Conservation (phyloP, 2,888 invertebrate genomes). For the Tenthredo notha region DNA sequence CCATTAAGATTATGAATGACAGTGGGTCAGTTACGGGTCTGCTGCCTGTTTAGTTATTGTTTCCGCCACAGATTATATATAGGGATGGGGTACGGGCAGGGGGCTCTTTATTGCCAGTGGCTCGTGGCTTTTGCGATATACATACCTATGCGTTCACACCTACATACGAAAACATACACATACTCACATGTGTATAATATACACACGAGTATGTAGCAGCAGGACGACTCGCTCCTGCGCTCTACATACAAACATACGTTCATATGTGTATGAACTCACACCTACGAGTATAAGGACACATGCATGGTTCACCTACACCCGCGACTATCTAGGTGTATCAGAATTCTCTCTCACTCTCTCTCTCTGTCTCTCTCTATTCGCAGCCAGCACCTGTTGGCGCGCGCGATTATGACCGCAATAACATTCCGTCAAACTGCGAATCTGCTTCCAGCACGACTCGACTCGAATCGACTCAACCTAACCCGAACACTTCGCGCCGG, state of each 20-base stretch:
- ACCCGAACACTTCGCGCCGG: conserved; percentile 53
- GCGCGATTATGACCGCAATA: conserved; percentile 77
- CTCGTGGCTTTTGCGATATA: conserved; percentile 58
- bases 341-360: conserved; percentile 34
- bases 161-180: conserved; percentile 54
- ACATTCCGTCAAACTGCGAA: conserved; percentile 77
- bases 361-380: conserved; percentile 53
- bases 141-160: conserved; percentile 59
- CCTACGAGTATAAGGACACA: not conserved
- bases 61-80: conserved; percentile 72
- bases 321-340: conserved; percentile 9
- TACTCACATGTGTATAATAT: not conserved
- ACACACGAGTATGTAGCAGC: not conserved
- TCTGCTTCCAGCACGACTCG: conserved; percentile 57
- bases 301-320: not conserved
- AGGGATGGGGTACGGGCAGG: conserved; percentile 60
- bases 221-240: conserved; percentile 25
- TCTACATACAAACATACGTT: conserved; percentile 54
- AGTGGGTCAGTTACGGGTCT: conserved; percentile 53
- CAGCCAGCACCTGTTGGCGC: conserved; percentile 77
- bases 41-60: conserved; percentile 70
- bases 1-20: conserved; percentile 54
- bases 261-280: not conserved
- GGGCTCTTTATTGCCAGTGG: conserved; percentile 71
- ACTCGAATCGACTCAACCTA: conserved; percentile 46